Conservation (phyloP, 2,888 invertebrate genomes). For the Tribolium freemani region DNA sequence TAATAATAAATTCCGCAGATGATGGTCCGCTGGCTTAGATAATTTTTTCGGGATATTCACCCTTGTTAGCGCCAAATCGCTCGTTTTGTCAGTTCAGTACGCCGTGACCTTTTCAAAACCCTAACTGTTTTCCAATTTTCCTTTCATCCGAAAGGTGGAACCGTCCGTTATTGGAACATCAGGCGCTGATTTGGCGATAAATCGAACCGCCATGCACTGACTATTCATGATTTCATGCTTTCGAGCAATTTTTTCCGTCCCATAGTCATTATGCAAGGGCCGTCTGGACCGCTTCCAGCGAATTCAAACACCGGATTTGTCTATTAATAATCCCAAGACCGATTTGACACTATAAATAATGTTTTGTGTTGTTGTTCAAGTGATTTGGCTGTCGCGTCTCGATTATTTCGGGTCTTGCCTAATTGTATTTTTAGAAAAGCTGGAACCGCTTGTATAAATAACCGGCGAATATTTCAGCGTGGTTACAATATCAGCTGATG, state of each 20-base stretch:
- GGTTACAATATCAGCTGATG: conserved; percentile 24
- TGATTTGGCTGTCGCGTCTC: conserved; percentile 9
- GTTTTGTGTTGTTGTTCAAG: conserved; percentile 10
- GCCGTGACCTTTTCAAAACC: conserved; percentile 21
- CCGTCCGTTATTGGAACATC: conserved; percentile 8
- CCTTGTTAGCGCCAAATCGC: neutral
- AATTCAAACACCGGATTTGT: neutral
- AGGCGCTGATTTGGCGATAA: conserved; percentile 15
- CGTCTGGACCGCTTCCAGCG: neutral
- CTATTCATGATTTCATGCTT: conserved; percentile 30
- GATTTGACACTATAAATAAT: conserved; percentile 2
- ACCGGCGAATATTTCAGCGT: conserved; percentile 8
- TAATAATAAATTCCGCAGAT: conserved; percentile 24
- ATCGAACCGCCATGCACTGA: conserved; percentile 17
- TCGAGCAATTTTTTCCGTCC: neutral
- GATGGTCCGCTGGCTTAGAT: conserved; percentile 4
- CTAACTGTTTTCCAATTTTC: conserved; percentile 2
- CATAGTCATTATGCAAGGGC: neutral
- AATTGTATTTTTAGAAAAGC: conserved; percentile 23
- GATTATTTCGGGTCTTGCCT: neutral
- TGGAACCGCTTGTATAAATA: conserved; percentile 1
- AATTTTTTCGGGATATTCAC: conserved; percentile 13
- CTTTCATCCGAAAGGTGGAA: conserved; percentile 24
- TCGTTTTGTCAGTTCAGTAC: conserved; percentile 25
- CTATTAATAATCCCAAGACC: neutral